Base-by-base conservation (phyloP, 2,797 vertebrate species). In the Paramormyrops hopkinsi region DNA sequence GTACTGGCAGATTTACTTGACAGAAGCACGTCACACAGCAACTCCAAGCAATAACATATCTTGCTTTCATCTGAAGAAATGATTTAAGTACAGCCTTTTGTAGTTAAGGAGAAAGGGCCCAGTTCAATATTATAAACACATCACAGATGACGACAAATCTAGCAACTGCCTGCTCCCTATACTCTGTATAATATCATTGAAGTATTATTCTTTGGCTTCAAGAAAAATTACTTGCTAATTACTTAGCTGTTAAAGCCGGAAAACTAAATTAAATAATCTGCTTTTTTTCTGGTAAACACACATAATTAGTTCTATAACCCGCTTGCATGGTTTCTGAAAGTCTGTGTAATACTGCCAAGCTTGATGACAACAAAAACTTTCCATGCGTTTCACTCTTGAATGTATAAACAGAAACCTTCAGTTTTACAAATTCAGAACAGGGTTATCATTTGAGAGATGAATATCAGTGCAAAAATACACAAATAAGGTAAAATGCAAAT, bases 41-140 rank as follows among this genome's bases (percentile, higher is more conserved):
- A 59, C 89, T 88, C 37, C 48, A 12, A 88, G 84, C 88, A 86
- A 53, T 90, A 50, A 54, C 88, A 89, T 89, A 92, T 92, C 89
- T 53, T 88, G 50, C 89, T 90, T 90, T 90, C 88, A 91, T 93
- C 91, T 90, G 89, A 90, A 89, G 79, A 92, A 91, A 89, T 82
- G 88, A 88, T 91, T 89, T 89, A 89, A 92, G 76, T 73, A 9
- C 65, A 62, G 29, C 65, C 62, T 88, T 79, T 83, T 84, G 73
- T 51, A 88, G 46, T 82, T 33, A 48, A 88, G 19, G 14, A 29
- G 22, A 89, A 73, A 41, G 22, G 84, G 11, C 62, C 25, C 84
- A 17, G 29, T 37, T 37, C 19, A 19, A 73, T 19, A 41, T 76
- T 3, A 65, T 62, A 88, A 53, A 22, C 33, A 65, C 56, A 65